Base-by-base conservation (phyloP, 1,140 invertebrate species). In the Listronotus oregonensis region DNA sequence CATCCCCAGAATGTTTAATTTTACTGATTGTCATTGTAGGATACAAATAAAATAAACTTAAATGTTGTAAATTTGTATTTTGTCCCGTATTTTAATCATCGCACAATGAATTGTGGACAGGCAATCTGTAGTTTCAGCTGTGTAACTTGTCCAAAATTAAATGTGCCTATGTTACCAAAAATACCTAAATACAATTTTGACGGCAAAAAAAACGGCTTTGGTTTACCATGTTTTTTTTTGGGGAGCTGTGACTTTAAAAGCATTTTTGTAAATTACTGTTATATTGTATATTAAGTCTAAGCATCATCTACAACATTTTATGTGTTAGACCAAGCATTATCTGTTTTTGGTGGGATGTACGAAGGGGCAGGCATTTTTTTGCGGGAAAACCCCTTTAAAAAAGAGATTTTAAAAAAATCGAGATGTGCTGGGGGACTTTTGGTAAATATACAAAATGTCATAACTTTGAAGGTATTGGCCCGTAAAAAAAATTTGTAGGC, bases 191-290 rank as follows among this genome's bases (percentile, higher is more conserved):
- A 63, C 27, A 12, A 57, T 42, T 43, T 57, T 64, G 17, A 64
- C 62, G 73, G 73, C 73, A 73, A 75, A 75, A n/a, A 75, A 75
- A 73, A 73, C 70, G 73, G 72, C 70, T 72, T 66, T 59, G 47
- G 66, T 47, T 31, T 57, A 49, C 18, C 9, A 27, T 27, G 18
- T 21, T 56, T 64, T 64, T 54, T 56, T 56, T 64, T 32, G 43
- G 34, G 43, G 34, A 64, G 57, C 40, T 51, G 40, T 37, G 32
- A 54, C 34, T 4, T 37, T 37, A 37, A n/a, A n/a, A n/a, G 34
- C 34, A 12, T 37, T 46, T 55, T 57, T 43, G 46, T 54, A 63
- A 58, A 47, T 47, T 32, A 47, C 51, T 51, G 44, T 39, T 43
- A 32, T 17, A 37, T 39, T 50, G 52, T 60, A 32, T 37, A 52